Base-by-base conservation (phyloP, 2,797 vertebrate species). In the Hydrocynus forskahlii region DNA sequence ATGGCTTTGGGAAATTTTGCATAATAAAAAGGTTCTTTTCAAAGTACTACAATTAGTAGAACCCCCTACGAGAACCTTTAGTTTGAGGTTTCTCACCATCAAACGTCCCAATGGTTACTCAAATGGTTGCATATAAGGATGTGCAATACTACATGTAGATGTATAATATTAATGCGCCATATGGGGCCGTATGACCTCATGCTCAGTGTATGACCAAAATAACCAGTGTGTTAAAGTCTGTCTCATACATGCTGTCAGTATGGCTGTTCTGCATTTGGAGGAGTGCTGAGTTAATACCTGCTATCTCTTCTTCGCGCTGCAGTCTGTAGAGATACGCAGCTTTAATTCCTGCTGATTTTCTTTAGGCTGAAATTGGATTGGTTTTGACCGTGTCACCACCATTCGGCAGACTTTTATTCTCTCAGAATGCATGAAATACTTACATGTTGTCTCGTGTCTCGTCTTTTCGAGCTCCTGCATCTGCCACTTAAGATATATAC, bases 191-290 rank as follows among this genome's bases (percentile, higher is more conserved):
- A 7, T 48, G 45, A n/a, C n/a, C n/a, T n/a, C n/a, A n/a, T n/a
- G n/a, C n/a, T n/a, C n/a, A n/a, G n/a, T n/a, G n/a, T n/a, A n/a
- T n/a, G n/a, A n/a, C n/a, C n/a, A n/a, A n/a, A n/a, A n/a, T n/a
- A n/a, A 1, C 78, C 40, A 71, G 50, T 83, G 57, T 73, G 57
- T 81, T 73, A 63, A 67, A 69, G 63, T 76, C n/a, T 71, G 63
- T 50, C 66, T 60, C 76, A 29, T 54, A 52, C 63, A 69, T 35
- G 52, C 29, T 43, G 35, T 74, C 40, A 50, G 21, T 50, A 25
- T 50, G 23, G 21, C 66, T n/a, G 10, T 3, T 23, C 40, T 43
- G 66, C 66, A 25, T 70, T 70, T 7, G n/a, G 67, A 50, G 2
- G 10, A 50, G 25, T 50, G 40, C 67, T 50, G 45, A 16, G 45